Evolutionary conservation across 2,113 vertebrate species (phyloP).

Genomic region (Ophthalmolycus amberensis): DNA sequence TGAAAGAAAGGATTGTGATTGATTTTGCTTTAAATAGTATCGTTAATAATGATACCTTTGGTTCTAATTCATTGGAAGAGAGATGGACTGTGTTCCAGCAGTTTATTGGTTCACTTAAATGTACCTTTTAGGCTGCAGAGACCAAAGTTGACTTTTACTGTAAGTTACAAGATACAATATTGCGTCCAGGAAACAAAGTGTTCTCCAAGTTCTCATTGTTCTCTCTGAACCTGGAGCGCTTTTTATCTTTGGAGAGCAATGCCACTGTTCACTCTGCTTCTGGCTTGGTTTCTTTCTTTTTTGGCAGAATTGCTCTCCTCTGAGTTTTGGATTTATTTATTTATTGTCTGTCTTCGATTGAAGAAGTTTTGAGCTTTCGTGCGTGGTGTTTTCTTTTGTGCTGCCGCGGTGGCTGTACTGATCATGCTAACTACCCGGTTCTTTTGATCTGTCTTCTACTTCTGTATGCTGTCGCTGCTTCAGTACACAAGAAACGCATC

Average conservation of each 20-base stretch:
- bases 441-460: conserved; percentile 40
- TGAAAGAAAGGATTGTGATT: conserved; percentile 18
- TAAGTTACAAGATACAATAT: conserved; percentile 24
- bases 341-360: conserved; percentile 27
- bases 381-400: conserved; percentile 16
- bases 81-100: neutral
- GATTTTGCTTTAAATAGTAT: neutral
- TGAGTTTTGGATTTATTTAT: conserved; percentile 34
- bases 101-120: neutral
- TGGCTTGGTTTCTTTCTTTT: conserved; percentile 37
- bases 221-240: conserved; percentile 9
- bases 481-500: conserved; percentile 14
- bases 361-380: conserved; percentile 41
- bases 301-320: conserved; percentile 34
- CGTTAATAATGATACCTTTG: neutral
- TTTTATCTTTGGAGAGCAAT: conserved; percentile 39
- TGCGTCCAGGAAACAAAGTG: conserved; percentile 24
- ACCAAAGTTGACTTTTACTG: conserved; percentile 10
- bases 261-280: conserved; percentile 18
- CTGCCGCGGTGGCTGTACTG: conserved; percentile 11
- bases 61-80: neutral
- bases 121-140: neutral
- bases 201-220: conserved; percentile 31
- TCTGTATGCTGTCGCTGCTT: conserved; percentile 15
- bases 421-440: conserved; percentile 31